Evolutionary conservation across 2,888 invertebrate genomes (phyloP).

Genomic region (Unio delphinus): DNA sequence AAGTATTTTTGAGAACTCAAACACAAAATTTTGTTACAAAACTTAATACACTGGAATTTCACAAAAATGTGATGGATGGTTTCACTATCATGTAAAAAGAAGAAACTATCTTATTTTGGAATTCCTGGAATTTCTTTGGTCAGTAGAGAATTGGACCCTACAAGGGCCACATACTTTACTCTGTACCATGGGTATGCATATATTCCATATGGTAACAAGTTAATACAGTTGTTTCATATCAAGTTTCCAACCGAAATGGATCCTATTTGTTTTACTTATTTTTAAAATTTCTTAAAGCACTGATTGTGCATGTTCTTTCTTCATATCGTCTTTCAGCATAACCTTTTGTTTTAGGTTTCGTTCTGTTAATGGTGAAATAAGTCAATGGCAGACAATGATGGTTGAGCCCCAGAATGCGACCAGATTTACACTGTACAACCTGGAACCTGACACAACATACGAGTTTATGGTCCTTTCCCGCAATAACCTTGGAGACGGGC

Average conservation of each 20-base stretch:
- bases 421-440: constrained; percentile 89
- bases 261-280: not conserved
- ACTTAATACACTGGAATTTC: too few relatives aligned
- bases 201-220: too few relatives aligned
- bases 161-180: too few relatives aligned
- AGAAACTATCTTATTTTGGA: too few relatives aligned
- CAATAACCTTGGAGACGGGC: constrained; percentile 94
- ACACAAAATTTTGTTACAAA: too few relatives aligned
- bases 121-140: too few relatives aligned
- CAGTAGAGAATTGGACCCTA: too few relatives aligned
- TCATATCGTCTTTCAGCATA: not conserved
- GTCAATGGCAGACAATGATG: constrained; percentile 92
- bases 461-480: constrained; percentile 97
- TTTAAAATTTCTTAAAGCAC: not conserved
- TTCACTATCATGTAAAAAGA: too few relatives aligned
- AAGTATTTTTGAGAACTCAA: too few relatives aligned
- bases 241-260: not conserved
- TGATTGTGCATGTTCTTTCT: not conserved
- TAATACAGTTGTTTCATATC: not conserved
- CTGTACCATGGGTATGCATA: too few relatives aligned
- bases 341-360: constrained; percentile 39
- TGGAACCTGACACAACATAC: constrained; percentile 91
- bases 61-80: too few relatives aligned
- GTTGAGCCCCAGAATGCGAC: constrained; percentile 94
- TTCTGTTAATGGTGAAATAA: constrained; percentile 30